Conservation (phyloP, 1,140 invertebrate genomes). For the Caligus rogercresseyi region DNA sequence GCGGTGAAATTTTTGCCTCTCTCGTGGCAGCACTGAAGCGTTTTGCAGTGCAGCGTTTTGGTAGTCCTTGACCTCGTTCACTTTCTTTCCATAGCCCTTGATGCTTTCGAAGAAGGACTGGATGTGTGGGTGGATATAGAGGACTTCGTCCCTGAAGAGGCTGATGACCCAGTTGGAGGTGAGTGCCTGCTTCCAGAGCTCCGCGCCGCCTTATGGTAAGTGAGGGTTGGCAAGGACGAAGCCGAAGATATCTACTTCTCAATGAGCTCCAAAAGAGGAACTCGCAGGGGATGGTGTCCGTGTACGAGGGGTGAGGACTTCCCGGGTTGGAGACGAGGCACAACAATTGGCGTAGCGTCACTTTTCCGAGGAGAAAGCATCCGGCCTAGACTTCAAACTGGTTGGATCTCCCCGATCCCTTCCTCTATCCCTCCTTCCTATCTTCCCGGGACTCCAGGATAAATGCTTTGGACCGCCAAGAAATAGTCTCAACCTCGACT, state of each 20-base stretch:
- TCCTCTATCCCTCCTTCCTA: too few species aligned
- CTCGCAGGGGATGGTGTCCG: slow-evolving; percentile 91
- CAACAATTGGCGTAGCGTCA: slow-evolving; percentile 80
- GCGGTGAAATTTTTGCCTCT: slow-evolving; percentile 87
- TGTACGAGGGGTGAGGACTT: slow-evolving; percentile 72
- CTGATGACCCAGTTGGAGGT: slow-evolving; percentile 87
- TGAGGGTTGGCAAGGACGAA: slow-evolving; percentile 73
- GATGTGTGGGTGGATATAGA: slow-evolving; percentile 83
- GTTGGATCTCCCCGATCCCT: too few species aligned
- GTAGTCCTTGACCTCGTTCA: too few species aligned
- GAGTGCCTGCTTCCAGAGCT: slow-evolving; percentile 75
- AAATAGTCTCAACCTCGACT: too few species aligned
- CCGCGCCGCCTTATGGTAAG: slow-evolving; percentile 50
- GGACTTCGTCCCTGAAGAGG: too few species aligned
- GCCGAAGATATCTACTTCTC: slow-evolving; percentile 76
- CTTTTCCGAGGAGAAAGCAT: slow-evolving; percentile 78
- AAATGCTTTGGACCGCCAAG: too few species aligned
- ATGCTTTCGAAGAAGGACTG: slow-evolving; percentile 81
- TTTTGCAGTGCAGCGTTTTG: slow-evolving; percentile 78
- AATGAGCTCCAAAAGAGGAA: slow-evolving; percentile 84
- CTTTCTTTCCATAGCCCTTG: too few species aligned
- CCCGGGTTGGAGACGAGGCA: slow-evolving; percentile 83
- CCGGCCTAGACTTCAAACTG: too few species aligned
- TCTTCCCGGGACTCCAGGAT: too few species aligned
- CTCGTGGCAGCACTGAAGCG: slow-evolving; percentile 71